Percentiles rank a stretch among this genome's conserved stretches.
phyloP scores from a whole-genome alignment of 2,797 vertebrate species.

The Coreius guichenoti region DNA sequence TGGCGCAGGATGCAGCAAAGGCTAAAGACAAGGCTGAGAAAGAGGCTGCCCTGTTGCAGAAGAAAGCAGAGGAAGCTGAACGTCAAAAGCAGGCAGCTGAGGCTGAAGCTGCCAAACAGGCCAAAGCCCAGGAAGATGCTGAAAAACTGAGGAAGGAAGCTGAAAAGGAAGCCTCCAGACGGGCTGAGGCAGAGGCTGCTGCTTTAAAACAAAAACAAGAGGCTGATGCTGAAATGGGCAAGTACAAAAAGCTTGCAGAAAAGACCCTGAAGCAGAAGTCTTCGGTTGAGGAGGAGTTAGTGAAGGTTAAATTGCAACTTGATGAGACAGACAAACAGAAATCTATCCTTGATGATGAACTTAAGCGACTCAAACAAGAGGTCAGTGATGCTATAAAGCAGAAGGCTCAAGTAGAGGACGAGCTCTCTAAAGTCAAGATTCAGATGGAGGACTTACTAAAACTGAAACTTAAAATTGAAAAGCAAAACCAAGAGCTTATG shows the following conservation, averaged over 20 bases:
- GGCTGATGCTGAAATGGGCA: constrained; percentile 91
- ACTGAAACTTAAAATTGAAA: constrained; percentile 88
- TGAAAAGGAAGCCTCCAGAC: constrained; percentile 84
- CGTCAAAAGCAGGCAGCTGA: constrained; percentile 87
- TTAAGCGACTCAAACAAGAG: constrained; percentile 91
- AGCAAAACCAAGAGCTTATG: constrained; percentile 87
- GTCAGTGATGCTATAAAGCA: constrained; percentile 86
- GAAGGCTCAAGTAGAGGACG: constrained; percentile 89
- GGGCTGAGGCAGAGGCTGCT: constrained; percentile 86
- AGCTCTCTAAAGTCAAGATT: constrained; percentile 86
- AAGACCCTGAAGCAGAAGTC: constrained; percentile 91
- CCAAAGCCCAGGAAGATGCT: constrained; percentile 83
- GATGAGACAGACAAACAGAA: constrained; percentile 94
- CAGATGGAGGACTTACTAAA: constrained; percentile 94
- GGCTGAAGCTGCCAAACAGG: constrained; percentile 85
- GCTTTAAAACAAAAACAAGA: constrained; percentile 89
- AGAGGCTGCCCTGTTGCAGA: constrained; percentile 83
- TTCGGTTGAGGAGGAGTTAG: constrained; percentile 89
- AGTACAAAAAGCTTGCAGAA: constrained; percentile 91
- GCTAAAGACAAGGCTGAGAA: constrained; percentile 87
- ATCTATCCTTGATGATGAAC: constrained; percentile 87
- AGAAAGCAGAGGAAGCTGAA: constrained; percentile 91
- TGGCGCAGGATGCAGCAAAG: constrained; percentile 85
- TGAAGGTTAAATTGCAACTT: constrained; percentile 84
- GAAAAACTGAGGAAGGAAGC: constrained; percentile 91